Evolutionary conservation across 2,888 invertebrate genomes (phyloP), one percentile per base, ranked within the genome.

Genomic region (Axea sp.): DNA sequence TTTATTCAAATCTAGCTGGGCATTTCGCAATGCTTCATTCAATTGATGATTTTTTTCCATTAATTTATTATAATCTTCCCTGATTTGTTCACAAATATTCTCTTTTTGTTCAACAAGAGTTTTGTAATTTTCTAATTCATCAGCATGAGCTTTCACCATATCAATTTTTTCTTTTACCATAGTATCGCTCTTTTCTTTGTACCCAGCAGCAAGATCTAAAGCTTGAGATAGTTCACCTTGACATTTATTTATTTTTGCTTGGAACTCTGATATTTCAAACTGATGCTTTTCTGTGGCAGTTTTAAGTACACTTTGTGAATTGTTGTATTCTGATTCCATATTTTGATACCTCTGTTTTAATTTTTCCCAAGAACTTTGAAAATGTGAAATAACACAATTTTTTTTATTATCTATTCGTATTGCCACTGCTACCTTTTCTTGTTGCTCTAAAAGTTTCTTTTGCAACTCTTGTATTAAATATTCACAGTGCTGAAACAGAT

Each of bases 371-470:
- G 92, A 91, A 7, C 90, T 90, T 59, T 92, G 90, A 31, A 93
- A 90, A 79, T 91, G 92, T 1, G 88, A 81, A 55, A 95, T 91
- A 0, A 93, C 92, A 0, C 89, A 87, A 79, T 95, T 95, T 83
- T 95, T 95, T 0, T 92, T 90, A 57, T 91, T 90, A 84, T 95
- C 95, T 0, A 95, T 93, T 84, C 92, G 91, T 2, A 95, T 85
- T 0, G 95, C 95, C 0, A 95, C 94, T 0, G 95, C 93, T 17
- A 95, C 84, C 79, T 93, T 93, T 83, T 95, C 94, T 83, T 95
- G 94, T 78, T 93, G 92, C 77, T 95, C 94, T 15, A 95, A 87
- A 45, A 93, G 87, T 76, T 92, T 92, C 77, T 91, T 91, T 83
- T 95, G 95, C 0, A 95, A 87, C 47, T 92, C 91, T 80, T 93